Base-by-base conservation (phyloP, 2,797 vertebrate genomes). In the Todus mexicanus region DNA sequence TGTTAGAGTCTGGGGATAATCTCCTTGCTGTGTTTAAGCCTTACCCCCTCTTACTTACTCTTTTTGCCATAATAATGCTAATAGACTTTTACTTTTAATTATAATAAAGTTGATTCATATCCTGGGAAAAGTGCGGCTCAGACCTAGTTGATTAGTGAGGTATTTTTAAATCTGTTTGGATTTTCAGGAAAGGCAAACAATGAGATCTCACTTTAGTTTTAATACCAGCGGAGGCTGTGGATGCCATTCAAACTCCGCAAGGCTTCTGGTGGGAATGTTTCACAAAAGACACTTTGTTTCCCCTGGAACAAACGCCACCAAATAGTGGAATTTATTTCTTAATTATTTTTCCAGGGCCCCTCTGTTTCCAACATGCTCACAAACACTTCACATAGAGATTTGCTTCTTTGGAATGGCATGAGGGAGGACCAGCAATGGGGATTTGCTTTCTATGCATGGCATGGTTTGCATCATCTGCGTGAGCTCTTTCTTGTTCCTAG, bases 201-300 rank as follows among this genome's bases (percentile, higher is more conserved):
- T 79, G 71, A 90, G 65, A 84, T 85, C 91, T 92, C 60, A 83
- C 89, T 97, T 90, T 71, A 70, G 63, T 29, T 89, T 65, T 85
- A 94, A 89, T 83, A 84, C 78, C 57, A 86, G 56, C 27, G 48
- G 59, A 73, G 79, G 42, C 66, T 53, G 65, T 91, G 90, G 79
- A 70, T 61, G 84, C 61, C 59, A 31, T 92, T 97, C 91, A 90
- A 92, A 60, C 86, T 89, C 79, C 90, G 89, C 70, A 91, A 96
- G 79, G 74, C 77, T 95, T 95, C 89, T 96, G 57, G 81, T 84
- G 74, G 89, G 76, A 95, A 71, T 14, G 29, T 83, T 92, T 93
- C 64, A 96, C 95, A 96, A 97, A 97, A 96, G 96, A 40, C 40
- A 70, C 82, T 97, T 96, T 98, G 96, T 98, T 95, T 93, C 63